Conservation (phyloP, 2,113 vertebrate genomes). For the Scatophagus argus region DNA sequence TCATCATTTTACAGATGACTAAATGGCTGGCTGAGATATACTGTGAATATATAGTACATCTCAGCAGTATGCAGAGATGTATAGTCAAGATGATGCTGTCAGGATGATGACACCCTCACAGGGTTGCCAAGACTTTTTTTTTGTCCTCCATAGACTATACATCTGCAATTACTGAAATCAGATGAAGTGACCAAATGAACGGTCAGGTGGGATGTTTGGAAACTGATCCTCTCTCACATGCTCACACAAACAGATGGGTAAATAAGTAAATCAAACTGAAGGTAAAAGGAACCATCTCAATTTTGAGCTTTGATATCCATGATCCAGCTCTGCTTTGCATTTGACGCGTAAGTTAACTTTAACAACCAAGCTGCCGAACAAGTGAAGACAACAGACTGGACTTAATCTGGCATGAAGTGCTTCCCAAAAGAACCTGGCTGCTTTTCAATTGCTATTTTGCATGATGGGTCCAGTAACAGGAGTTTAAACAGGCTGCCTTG, state of each 20-base stretch:
- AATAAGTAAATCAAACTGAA: no score
- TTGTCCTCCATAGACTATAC: no score
- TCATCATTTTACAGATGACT: background rate
- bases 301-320: background rate
- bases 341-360: background rate
- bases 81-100: background rate
- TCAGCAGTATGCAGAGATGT: no score
- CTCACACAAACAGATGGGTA: no score
- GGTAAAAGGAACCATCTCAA: no score
- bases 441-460: background rate
- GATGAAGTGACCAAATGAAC: no score
- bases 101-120: no score
- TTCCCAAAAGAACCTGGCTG: background rate
- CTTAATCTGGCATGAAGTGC: background rate
- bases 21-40: background rate
- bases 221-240: no score
- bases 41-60: background rate
- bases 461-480: background rate
- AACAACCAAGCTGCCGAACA: no score
- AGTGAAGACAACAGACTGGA: background rate
- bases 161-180: no score
- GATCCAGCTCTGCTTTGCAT: background rate
- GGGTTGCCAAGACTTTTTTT: no score
- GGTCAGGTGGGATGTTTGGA: no score
- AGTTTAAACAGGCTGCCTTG: background rate